Conservation (phyloP, 2,888 invertebrate species). For the Idaea dimidiata region DNA sequence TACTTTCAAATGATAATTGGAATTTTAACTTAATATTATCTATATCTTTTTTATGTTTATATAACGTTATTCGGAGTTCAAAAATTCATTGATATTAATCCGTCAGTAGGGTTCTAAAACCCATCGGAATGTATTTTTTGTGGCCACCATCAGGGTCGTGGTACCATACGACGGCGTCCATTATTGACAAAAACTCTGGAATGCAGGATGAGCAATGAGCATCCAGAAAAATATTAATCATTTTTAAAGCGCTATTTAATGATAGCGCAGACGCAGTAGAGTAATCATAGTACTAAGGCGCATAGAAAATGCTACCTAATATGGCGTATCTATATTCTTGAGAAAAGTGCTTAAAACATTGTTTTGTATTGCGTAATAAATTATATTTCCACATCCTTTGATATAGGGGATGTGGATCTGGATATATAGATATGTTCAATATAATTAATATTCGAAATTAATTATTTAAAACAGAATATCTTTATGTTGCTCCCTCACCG, state of each 20-base stretch:
- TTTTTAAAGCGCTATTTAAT: not conserved
- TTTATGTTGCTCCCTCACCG: too few species aligned
- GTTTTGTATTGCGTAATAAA: too few species aligned
- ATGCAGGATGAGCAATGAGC: conserved; percentile 5
- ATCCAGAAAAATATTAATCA: conserved; percentile 12
- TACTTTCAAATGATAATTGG: too few species aligned
- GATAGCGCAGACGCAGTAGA: not conserved
- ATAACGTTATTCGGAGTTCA: too few species aligned
- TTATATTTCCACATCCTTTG: too few species aligned
- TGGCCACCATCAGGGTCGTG: not conserved
- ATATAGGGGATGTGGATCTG: too few species aligned
- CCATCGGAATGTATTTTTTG: conserved; percentile 1
- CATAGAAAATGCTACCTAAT: not conserved
- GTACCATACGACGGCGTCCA: not conserved
- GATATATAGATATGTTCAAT: too few species aligned
- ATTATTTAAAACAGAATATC: too few species aligned
- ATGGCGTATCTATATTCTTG: not conserved
- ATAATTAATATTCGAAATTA: too few species aligned
- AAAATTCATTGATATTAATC: not conserved
- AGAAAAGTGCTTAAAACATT: not conserved
- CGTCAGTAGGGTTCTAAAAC: not conserved
- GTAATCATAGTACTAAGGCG: not conserved
- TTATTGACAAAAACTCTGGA: not conserved
- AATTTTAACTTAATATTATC: too few species aligned
- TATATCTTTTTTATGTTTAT: too few species aligned